Percentiles rank a stretch among this genome's conserved stretches.
These are phyloP conservation scores for Bemisia tabaci DNA, from an alignment of 1,140 invertebrate genomes.

Conservation along the genomic window DNA sequence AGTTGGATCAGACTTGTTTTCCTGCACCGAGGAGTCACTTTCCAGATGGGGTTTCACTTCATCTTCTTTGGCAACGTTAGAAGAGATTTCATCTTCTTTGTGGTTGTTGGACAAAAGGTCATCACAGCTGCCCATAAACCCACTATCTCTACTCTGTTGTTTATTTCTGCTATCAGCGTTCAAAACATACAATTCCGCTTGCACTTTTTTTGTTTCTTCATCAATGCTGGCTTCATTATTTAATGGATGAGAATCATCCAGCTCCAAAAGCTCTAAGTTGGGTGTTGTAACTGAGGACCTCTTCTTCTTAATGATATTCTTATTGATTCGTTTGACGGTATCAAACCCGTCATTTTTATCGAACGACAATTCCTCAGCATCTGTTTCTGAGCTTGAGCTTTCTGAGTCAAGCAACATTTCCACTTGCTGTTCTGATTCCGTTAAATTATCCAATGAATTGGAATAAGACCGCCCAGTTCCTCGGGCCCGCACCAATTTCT, in stretches of 20 bases:
- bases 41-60: constrained; percentile 7
- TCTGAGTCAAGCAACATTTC: constrained; percentile 44
- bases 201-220: constrained; percentile 21
- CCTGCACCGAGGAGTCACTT: constrained; percentile 14
- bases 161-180: constrained; percentile 32
- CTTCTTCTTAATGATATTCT: constrained; percentile 49
- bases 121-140: constrained; percentile 76
- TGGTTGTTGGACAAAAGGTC: constrained; percentile 50
- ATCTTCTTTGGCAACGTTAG: constrained; percentile 18
- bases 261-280: constrained; percentile 24
- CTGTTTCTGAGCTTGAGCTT: constrained; percentile 57
- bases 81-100: constrained; percentile 33
- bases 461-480: constrained; percentile 66
- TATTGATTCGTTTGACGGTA: constrained; percentile 74
- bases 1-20: constrained; percentile 1
- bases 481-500: constrained; percentile 58
- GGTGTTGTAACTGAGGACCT: constrained; percentile 31
- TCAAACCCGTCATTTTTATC: constrained; percentile 58
- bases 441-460: constrained; percentile 58
- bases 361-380: constrained; percentile 49
- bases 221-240: neutral
- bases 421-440: constrained; percentile 29
- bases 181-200: constrained; percentile 24
- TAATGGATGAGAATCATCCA: constrained; percentile 28
- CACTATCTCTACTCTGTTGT: constrained; percentile 70